A percentile compares a stretch with the other conserved stretches of the same genome.
Evolutionary conservation across 53 echinoderm and acorn worm species (phyloP).

Genomic region (Zoroaster sp.): DNA sequence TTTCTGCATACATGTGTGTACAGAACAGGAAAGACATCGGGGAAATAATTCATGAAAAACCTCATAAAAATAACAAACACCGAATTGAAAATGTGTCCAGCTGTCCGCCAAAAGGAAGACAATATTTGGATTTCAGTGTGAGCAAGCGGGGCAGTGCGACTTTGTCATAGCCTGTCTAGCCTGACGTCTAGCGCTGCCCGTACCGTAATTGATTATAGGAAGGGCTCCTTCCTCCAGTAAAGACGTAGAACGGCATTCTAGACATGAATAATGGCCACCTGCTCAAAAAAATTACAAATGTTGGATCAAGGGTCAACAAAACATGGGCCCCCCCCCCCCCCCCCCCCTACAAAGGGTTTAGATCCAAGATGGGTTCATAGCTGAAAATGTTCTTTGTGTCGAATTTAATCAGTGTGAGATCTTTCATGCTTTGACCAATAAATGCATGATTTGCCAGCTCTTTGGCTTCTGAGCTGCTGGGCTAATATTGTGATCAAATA

Average conservation of each 20-base stretch:
- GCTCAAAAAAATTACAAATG: not conserved
- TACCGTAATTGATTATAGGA: slow-evolving; percentile 11
- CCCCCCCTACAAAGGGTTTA: too few species aligned
- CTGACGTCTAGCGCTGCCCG: not conserved
- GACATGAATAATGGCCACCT: not conserved
- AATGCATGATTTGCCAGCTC: too few species aligned
- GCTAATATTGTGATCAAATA: too few species aligned
- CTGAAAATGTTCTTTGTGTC: too few species aligned
- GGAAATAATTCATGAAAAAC: not conserved
- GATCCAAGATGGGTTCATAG: too few species aligned
- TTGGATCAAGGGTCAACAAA: not conserved
- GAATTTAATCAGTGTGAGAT: too few species aligned
- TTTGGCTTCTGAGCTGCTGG: too few species aligned
- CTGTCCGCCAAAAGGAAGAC: slow-evolving; percentile 4
- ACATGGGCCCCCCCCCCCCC: too few species aligned
- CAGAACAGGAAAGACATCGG: too few species aligned
- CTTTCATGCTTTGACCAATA: too few species aligned
- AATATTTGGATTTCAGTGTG: slow-evolving; percentile 6
- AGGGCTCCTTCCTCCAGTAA: not conserved
- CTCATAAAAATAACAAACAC: not conserved
- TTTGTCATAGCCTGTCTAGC: slow-evolving; percentile 6
- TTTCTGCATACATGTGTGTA: too few species aligned
- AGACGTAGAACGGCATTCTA: not conserved
- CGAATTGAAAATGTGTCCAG: not conserved
- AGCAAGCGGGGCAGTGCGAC: not conserved